phyloP scores from a whole-genome alignment of 2,888 invertebrate species.

The Melanostoma scalare region DNA sequence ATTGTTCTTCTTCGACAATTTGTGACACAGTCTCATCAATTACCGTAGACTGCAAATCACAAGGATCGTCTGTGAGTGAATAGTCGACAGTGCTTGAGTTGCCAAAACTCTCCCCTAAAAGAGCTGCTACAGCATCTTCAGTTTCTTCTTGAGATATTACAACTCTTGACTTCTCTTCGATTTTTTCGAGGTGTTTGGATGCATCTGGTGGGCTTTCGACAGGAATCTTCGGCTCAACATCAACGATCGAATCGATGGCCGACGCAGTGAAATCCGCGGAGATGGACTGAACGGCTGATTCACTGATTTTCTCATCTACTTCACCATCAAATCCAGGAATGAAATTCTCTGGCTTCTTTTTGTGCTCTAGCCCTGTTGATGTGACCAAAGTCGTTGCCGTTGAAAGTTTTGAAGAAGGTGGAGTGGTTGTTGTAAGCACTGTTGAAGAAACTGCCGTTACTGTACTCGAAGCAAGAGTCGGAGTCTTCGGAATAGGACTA shows the following conservation, averaged over 20 bases:
- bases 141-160: slow-evolving; percentile 96
- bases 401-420: slow-evolving; percentile 62
- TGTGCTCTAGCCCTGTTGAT: slow-evolving; percentile 75
- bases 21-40: slow-evolving; percentile 83
- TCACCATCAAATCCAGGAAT: slow-evolving; percentile 87
- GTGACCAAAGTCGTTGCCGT: slow-evolving; percentile 75
- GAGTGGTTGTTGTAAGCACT: slow-evolving; percentile 32
- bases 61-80: slow-evolving; percentile 77
- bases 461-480: slow-evolving; percentile 79
- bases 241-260: slow-evolving; percentile 80
- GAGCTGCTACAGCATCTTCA: slow-evolving; percentile 94
- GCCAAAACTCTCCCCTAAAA: slow-evolving; percentile 93
- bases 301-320: slow-evolving; percentile 88
- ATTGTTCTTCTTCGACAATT: slow-evolving; percentile 77
- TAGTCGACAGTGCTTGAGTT: slow-evolving; percentile 83
- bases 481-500: slow-evolving; percentile 85
- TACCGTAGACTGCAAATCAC: slow-evolving; percentile 78
- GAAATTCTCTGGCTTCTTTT: slow-evolving; percentile 85
- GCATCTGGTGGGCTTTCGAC: slow-evolving; percentile 81
- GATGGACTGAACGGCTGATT: slow-evolving; percentile 91
- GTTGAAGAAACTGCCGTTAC: slow-evolving; percentile 71
- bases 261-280: slow-evolving; percentile 84
- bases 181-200: slow-evolving; percentile 82
- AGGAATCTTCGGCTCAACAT: slow-evolving; percentile 80
- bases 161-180: slow-evolving; percentile 90